phyloP scores from a whole-genome alignment of 2,113 vertebrate genomes.

The Proteles cristata region DNA sequence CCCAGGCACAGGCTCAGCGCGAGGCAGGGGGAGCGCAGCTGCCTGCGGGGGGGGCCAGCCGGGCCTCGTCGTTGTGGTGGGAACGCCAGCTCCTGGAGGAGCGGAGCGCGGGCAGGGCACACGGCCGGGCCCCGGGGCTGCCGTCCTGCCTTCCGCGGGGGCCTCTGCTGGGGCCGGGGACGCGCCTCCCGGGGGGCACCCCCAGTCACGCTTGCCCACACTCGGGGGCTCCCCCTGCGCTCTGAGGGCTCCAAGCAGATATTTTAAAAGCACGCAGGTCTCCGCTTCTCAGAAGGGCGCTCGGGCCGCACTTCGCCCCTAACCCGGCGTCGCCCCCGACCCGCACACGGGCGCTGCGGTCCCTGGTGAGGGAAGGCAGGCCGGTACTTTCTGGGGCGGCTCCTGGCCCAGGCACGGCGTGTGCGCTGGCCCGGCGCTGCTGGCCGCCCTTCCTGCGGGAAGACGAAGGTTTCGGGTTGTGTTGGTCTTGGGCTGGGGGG shows the following conservation, averaged over 20 bases:
- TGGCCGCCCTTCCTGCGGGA: background rate
- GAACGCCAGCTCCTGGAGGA: too few relatives aligned
- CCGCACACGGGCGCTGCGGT: accelerated
- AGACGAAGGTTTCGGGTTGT: background rate
- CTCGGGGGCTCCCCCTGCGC: too few relatives aligned
- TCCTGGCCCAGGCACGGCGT: background rate
- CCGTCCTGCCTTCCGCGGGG: too few relatives aligned
- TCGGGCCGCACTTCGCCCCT: accelerated
- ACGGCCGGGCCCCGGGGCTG: too few relatives aligned
- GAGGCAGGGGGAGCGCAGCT: background rate
- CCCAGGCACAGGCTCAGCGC: background rate
- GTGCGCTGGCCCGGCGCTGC: accelerated
- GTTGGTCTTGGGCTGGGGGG: background rate
- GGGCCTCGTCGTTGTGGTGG: background rate
- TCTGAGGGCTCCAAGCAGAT: background rate
- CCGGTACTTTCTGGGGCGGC: background rate
- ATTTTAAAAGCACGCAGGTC: background rate
- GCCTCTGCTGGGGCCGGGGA: too few relatives aligned
- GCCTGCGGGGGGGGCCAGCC: background rate
- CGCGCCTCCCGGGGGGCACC: too few relatives aligned
- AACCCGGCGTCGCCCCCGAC: accelerated
- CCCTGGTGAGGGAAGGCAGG: background rate
- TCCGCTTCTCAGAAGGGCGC: background rate
- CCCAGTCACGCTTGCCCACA: too few relatives aligned
- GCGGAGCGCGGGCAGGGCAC: too few relatives aligned